Base-by-base conservation (phyloP, 2,888 invertebrate species). In the Torymus tubicola region DNA sequence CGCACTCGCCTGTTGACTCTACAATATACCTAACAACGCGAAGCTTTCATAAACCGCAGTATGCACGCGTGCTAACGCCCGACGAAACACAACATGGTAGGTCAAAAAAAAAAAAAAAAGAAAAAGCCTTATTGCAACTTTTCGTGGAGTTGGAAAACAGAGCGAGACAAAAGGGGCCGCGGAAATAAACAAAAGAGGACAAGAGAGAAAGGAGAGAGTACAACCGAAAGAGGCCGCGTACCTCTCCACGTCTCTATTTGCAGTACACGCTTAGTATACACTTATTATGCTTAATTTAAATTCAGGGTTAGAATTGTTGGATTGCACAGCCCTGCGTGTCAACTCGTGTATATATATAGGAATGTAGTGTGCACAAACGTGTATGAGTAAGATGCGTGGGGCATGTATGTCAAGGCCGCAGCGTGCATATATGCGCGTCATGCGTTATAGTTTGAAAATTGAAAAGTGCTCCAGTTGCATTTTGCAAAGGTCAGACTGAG, bases 261-360 rank as follows among this genome's bases (percentile, higher is more conserved):
- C 72, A 77, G 72, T 8, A 42, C 24, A 61, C 74, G 50, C 80
- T 80, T 72, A 21, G 21, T 21, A 21, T 21, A 21, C 21, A 82
- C 81, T 83, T 82, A 72, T 80, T 76, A 81, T 72, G 79, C 82
- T 83, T 82, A 82, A 84, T 84, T 84, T 83, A 83, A 83, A 83
- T 83, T 84, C 84, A 83, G 82, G 81, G 71, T 65, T 81, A 60
- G 42, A 42, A 78, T 61, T 75, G 75, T 71, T 80, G 81, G 81
- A 81, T 84, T 82, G 81, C 82, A 50, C 42, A 65, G 69, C 67
- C 21, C 68, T 31, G 75, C 75, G 77, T 74, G 68, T 58, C 24
- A 68, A 63, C 42, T 64, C 11, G 57, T 57, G 57, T 77, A 18
- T 21, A 21, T 21, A 21, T 21, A n/a, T n/a, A n/a, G n/a, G n/a